Conservation (phyloP, 2,888 invertebrate species). For the Bursaphelenchus okinawaensis region DNA sequence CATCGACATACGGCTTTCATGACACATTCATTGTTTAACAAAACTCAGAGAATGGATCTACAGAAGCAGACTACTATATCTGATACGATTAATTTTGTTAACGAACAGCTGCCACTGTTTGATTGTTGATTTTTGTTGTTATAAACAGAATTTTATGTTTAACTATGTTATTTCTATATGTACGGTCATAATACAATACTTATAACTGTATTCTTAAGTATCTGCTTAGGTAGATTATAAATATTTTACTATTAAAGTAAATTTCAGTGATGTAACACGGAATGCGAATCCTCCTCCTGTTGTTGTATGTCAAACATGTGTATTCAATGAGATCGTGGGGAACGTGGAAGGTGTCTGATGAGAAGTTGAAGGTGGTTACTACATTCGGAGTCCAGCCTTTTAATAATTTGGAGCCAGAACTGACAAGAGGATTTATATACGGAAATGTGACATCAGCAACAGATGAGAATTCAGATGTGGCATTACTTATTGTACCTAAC, state of each 20-base stretch:
- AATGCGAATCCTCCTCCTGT: not conserved
- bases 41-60: not conserved
- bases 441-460: conserved; percentile 76
- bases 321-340: conserved; percentile 7
- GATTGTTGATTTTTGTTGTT: not conserved
- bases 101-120: not conserved
- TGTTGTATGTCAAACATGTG: not conserved
- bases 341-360: conserved; percentile 18
- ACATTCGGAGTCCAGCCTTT: conserved; percentile 97
- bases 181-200: not conserved
- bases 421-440: conserved; percentile 88
- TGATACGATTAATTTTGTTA: not conserved
- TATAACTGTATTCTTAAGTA: not conserved
- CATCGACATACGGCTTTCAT: conserved; percentile 95
- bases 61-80: not conserved
- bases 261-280: not conserved
- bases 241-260: too few species aligned
- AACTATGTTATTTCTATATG: not conserved
- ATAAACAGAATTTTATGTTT: not conserved
- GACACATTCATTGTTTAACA: conserved; percentile 58
- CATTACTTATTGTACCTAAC: conserved; percentile 32
- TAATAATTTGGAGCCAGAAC: conserved; percentile 74
- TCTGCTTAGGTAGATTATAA: too few species aligned
- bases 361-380: conserved; percentile 67
- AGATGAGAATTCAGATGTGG: not conserved